These are phyloP conservation scores for Troilus luridus DNA, from an alignment of 2,888 invertebrate genomes.

Conservation along the genomic window DNA sequence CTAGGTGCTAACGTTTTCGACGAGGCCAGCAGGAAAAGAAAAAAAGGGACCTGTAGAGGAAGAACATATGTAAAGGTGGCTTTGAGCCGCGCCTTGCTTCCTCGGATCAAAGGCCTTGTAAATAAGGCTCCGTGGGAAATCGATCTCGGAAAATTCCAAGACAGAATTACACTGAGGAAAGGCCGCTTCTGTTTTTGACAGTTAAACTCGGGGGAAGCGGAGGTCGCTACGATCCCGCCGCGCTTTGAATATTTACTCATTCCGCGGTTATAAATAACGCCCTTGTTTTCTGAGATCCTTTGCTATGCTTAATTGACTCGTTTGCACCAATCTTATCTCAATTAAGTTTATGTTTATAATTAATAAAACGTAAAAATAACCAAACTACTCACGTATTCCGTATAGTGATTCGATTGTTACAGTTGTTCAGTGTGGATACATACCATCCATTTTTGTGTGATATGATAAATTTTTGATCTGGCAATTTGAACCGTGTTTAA, in stretches of 20 bases:
- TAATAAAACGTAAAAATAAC: no score
- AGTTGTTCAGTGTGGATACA: no score
- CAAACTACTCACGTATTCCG: no score
- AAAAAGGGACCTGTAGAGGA: background rate
- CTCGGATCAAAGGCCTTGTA: conserved; percentile 44
- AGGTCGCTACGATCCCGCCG: background rate
- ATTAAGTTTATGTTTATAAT: background rate
- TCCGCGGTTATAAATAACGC: background rate
- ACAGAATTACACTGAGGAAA: background rate
- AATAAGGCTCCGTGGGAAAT: conserved; percentile 30
- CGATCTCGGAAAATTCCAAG: conserved; percentile 55
- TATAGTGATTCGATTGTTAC: no score
- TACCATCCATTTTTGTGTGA: no score
- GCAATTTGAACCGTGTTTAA: no score
- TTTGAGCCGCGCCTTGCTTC: conserved; percentile 26
- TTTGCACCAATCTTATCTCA: background rate
- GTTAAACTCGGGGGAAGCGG: conserved; percentile 22
- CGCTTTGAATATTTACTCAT: conserved; percentile 18
- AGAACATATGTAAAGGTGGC: conserved; percentile 45
- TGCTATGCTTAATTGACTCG: background rate
- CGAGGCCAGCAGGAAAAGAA: conserved; percentile 5
- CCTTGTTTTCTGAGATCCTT: background rate
- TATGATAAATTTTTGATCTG: no score
- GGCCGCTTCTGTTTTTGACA: conserved; percentile 52
- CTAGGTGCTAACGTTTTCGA: conserved; percentile 43